Evolutionary conservation across 1,140 invertebrate species (phyloP).

Genomic region (Stenopsyche tienmushanensis): DNA sequence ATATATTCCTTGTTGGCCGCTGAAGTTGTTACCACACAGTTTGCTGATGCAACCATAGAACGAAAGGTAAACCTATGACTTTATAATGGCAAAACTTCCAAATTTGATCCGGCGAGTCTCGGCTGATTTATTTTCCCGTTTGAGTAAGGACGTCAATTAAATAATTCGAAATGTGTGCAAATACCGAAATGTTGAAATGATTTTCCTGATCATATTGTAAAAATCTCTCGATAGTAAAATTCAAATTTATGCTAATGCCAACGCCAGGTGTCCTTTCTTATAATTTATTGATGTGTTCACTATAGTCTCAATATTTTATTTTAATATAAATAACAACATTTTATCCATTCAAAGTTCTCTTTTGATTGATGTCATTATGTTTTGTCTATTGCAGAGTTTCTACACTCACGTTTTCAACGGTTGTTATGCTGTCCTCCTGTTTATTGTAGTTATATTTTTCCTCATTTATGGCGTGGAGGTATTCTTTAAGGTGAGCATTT

Average conservation of each 20-base stretch:
- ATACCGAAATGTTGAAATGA: too few relatives aligned
- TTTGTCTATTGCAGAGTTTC: constrained; percentile 66
- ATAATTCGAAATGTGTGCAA: neutral
- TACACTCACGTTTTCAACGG: constrained; percentile 87
- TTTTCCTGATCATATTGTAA: too few relatives aligned
- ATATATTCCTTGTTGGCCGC: constrained; percentile 82
- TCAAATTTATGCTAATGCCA: too few relatives aligned
- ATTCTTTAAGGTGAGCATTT: constrained; percentile 79
- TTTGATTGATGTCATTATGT: too few relatives aligned
- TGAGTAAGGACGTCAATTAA: neutral
- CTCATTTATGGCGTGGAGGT: constrained; percentile 94
- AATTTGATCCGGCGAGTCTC: neutral
- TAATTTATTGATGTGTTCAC: too few relatives aligned
- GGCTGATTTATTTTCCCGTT: neutral
- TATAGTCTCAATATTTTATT: too few relatives aligned
- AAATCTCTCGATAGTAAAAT: too few relatives aligned
- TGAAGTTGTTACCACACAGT: constrained; percentile 72
- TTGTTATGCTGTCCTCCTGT: constrained; percentile 85
- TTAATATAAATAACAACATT: too few relatives aligned
- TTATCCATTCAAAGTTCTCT: too few relatives aligned
- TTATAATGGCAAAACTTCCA: neutral
- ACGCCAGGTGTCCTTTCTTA: too few relatives aligned
- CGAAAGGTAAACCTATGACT: constrained; percentile 56
- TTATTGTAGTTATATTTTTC: constrained; percentile 91
- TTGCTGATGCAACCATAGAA: constrained; percentile 63